Percentiles rank a stretch among this genome's conserved stretches.
Conservation (phyloP, 2,888 invertebrate genomes). For the Asteroscopus sphinx region DNA sequence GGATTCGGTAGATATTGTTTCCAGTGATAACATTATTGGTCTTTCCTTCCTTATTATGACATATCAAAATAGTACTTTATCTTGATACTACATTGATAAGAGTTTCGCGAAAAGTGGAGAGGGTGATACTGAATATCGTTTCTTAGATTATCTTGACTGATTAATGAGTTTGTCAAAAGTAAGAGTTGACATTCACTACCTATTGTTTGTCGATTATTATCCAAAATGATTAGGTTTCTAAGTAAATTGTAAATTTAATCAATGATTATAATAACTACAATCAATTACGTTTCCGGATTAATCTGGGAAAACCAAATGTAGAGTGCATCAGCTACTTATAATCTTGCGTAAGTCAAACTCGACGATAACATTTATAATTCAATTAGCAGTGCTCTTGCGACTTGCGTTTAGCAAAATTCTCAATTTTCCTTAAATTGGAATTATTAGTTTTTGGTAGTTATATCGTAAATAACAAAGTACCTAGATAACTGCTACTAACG, state of each 20-base stretch:
- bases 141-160: slow-evolving; percentile 46
- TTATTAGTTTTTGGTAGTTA: too few relatives aligned
- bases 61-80: slow-evolving; percentile 38
- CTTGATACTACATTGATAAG: slow-evolving; percentile 49
- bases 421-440: too few relatives aligned
- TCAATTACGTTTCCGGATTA: not conserved
- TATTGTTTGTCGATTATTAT: slow-evolving; percentile 39
- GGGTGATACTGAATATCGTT: slow-evolving; percentile 40
- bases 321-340: too few relatives aligned
- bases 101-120: slow-evolving; percentile 48
- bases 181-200: slow-evolving; percentile 25
- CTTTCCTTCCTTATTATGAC: slow-evolving; percentile 38
- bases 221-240: slow-evolving; percentile 22
- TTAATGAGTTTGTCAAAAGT: slow-evolving; percentile 40
- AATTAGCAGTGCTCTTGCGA: too few relatives aligned
- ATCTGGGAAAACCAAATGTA: too few relatives aligned
- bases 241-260: slow-evolving; percentile 10
- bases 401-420: too few relatives aligned
- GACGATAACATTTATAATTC: too few relatives aligned
- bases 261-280: not conserved
- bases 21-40: slow-evolving; percentile 33
- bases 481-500: too few relatives aligned
- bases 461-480: too few relatives aligned
- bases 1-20: slow-evolving; percentile 39
- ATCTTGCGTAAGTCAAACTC: too few relatives aligned